Evolutionary conservation across 2,888 invertebrate species (phyloP).

Genomic region (Phaedon cochleariae): DNA sequence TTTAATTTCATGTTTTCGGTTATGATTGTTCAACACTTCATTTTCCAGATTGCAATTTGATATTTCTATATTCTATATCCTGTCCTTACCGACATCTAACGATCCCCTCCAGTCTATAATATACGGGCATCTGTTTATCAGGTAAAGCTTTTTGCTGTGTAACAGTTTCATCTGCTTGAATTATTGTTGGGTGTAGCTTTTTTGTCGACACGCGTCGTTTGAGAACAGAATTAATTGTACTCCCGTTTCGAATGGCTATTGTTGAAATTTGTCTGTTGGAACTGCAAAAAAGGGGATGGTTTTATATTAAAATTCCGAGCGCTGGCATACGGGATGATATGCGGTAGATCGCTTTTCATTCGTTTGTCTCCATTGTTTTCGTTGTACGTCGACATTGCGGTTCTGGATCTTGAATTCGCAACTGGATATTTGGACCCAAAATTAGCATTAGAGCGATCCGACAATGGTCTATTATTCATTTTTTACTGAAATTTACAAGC

Average conservation of each 20-base stretch:
- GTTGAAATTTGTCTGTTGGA: conserved; percentile 28
- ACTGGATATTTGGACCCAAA: not conserved
- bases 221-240: conserved; percentile 24
- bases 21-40: no score
- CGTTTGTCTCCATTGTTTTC: not conserved
- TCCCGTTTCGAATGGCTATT: conserved; percentile 16
- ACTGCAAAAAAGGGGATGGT: conserved; percentile 22
- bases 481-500: no score
- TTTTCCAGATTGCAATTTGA: no score
- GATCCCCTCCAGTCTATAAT: no score
- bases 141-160: conserved; percentile 22
- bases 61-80: not conserved
- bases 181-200: conserved; percentile 19
- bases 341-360: not conserved
- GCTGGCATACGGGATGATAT: not conserved
- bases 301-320: conserved; percentile 18
- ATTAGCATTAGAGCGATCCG: no score
- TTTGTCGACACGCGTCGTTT: conserved; percentile 28
- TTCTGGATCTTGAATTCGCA: not conserved
- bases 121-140: conserved; percentile 29
- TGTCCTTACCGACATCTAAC: not conserved
- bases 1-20: no score
- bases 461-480: no score
- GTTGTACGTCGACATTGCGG: not conserved
- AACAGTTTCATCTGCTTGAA: conserved; percentile 31